Evolutionary conservation across 2,113 vertebrate species (phyloP).

Genomic region (Hirundichthys speculiger): DNA sequence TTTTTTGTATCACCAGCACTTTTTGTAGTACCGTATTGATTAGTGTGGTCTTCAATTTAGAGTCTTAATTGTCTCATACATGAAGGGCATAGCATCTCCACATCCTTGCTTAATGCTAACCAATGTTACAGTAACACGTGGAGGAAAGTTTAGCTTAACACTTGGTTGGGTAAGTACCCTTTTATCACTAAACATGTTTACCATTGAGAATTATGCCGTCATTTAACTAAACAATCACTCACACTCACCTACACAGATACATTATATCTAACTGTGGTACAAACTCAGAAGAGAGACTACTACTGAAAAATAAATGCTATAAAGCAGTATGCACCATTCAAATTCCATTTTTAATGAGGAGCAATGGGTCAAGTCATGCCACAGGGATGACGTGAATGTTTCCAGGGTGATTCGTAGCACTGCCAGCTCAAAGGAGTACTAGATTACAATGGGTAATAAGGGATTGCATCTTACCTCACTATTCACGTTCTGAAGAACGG

Average conservation of each 20-base stretch:
- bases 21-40: conserved; percentile 22
- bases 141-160: conserved; percentile 26
- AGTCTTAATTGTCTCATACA: conserved; percentile 48
- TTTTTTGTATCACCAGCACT: conserved; percentile 47
- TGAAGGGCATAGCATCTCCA: conserved; percentile 39
- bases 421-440: conserved; percentile 28
- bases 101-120: conserved; percentile 17
- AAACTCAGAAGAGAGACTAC: conserved; percentile 56
- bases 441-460: conserved; percentile 42
- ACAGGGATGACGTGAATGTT: conserved; percentile 50
- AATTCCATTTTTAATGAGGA: conserved; percentile 55
- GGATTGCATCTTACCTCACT: conserved; percentile 42
- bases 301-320: conserved; percentile 67
- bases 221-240: conserved; percentile 46
- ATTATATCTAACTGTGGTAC: conserved; percentile 64
- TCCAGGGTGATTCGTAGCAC: conserved; percentile 45
- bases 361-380: conserved; percentile 67
- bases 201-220: conserved; percentile 27
- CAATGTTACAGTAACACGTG: conserved; percentile 33
- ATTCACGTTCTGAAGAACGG: conserved; percentile 64
- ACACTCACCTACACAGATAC: conserved; percentile 65
- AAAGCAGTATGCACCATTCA: conserved; percentile 71
- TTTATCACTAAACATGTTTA: conserved; percentile 36
- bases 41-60: conserved; percentile 30
- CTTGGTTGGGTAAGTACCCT: conserved; percentile 7